Percentiles rank a stretch among this genome's conserved stretches.
These are phyloP conservation scores for Apodemus sylvaticus DNA, from an alignment of 2,113 vertebrate genomes.

Conservation along the genomic window DNA sequence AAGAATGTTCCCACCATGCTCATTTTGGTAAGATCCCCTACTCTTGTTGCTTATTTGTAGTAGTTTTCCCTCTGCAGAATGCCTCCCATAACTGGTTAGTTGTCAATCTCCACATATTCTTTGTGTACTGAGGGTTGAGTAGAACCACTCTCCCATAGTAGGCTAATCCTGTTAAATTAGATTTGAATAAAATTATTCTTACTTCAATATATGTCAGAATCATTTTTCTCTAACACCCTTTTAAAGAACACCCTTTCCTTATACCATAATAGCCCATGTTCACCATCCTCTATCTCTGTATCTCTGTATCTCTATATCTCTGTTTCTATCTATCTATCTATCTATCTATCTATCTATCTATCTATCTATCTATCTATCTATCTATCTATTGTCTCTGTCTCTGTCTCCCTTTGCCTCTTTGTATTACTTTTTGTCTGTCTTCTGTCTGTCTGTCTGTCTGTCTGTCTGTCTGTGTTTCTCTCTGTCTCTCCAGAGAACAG, in stretches of 20 bases:
- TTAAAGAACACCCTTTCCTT: neutral
- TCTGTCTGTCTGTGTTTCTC: no score
- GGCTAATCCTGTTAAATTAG: neutral
- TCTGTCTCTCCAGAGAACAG: neutral
- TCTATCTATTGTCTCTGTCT: neutral
- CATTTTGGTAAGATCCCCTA: neutral
- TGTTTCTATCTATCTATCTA: neutral
- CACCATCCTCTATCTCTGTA: neutral
- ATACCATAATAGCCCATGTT: fast-evolving
- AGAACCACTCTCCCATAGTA: neutral
- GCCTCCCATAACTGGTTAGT: neutral
- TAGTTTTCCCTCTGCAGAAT: neutral
- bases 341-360: neutral
- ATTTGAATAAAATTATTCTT: neutral
- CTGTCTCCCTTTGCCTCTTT: neutral
- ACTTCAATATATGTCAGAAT: neutral
- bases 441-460: no score
- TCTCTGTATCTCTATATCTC: neutral
- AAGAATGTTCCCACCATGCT: neutral
- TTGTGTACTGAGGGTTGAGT: neutral
- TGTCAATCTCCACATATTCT: neutral
- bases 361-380: neutral
- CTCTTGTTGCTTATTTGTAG: neutral
- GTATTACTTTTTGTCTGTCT: neutral
- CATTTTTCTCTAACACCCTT: neutral